Percentiles rank a stretch among this genome's conserved stretches.
Evolutionary conservation across 2,113 vertebrate species (phyloP).

Genomic region (Garra rufa): DNA sequence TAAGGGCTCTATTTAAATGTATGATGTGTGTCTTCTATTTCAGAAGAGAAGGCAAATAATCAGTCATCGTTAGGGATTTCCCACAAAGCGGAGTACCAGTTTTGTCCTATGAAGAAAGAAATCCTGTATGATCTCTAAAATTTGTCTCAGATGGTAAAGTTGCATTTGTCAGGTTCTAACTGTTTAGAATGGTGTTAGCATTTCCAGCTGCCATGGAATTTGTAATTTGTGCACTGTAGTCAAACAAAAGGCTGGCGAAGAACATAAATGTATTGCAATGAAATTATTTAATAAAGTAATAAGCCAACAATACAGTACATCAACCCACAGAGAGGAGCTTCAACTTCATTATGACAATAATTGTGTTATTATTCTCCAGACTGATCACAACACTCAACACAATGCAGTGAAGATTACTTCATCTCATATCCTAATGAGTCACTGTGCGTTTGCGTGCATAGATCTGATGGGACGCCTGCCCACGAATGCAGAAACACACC

Average conservation of each 20-base stretch:
- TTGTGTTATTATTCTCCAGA: not conserved
- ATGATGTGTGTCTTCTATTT: too few species aligned
- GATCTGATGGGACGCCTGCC: not conserved
- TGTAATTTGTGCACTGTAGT: not conserved
- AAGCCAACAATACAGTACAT: not conserved
- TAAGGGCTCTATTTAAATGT: too few species aligned
- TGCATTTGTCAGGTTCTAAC: not conserved
- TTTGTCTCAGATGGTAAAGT: not conserved
- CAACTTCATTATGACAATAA: not conserved
- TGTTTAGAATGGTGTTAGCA: not conserved
- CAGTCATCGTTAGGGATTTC: too few species aligned
- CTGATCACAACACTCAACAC: not conserved
- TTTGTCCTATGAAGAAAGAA: not conserved
- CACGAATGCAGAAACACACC: conserved; percentile 12
- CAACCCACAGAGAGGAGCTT: not conserved
- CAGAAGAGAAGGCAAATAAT: too few species aligned
- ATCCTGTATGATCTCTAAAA: not conserved
- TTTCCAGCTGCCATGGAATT: not conserved
- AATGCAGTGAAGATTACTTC: not conserved
- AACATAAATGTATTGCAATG: not conserved
- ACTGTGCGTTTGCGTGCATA: not conserved
- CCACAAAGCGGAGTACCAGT: too few species aligned
- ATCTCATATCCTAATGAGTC: not conserved
- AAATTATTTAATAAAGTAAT: not conserved
- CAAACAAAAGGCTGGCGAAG: not conserved